Conservation (phyloP, 2,797 vertebrate species). For the Heliangelus exortis region DNA sequence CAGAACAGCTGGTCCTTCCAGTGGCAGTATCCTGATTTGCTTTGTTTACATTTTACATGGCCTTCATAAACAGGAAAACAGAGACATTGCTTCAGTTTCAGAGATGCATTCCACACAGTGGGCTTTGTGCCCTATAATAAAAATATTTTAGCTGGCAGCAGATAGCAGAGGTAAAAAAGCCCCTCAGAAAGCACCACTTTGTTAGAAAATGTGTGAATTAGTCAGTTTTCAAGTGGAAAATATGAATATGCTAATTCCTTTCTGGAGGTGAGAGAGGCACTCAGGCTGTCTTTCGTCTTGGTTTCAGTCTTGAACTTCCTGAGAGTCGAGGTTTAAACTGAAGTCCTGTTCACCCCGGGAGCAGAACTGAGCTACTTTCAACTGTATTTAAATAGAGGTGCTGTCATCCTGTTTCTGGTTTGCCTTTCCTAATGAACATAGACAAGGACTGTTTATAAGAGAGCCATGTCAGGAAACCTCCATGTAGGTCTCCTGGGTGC, state of each 20-base stretch:
- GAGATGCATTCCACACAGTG: neutral
- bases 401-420: neutral
- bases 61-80: neutral
- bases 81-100: conserved; percentile 9
- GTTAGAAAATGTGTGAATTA: conserved; percentile 27
- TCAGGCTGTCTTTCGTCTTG: neutral
- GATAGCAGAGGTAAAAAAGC: neutral
- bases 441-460: neutral
- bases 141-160: conserved; percentile 36
- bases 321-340: neutral
- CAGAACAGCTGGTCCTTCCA: neutral
- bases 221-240: conserved; percentile 41
- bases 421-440: neutral
- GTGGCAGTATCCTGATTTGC: neutral
- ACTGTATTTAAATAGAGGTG: neutral
- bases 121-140: neutral
- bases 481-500: neutral
- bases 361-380: neutral
- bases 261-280: neutral
- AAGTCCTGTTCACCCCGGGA: neutral
- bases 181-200: conserved; percentile 7
- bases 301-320: neutral
- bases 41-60: neutral
- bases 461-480: neutral
- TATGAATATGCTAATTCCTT: neutral